phyloP scores from a whole-genome alignment of 2,797 vertebrate species.

The Molossus molossus region DNA sequence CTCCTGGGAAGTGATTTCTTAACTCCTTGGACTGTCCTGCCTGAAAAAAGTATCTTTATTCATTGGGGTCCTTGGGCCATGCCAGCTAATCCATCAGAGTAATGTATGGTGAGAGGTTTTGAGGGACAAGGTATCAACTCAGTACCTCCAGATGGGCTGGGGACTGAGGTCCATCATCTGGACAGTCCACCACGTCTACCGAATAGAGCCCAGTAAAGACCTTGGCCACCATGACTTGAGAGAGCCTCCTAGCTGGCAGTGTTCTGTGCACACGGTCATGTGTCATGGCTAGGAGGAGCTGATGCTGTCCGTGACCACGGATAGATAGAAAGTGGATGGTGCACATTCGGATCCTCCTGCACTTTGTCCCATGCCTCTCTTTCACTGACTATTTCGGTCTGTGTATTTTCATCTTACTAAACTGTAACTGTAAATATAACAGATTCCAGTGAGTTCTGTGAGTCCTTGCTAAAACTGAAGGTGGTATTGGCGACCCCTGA shows the following conservation, averaged over 20 bases:
- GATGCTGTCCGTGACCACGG: rapidly evolving
- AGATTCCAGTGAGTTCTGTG: slow-evolving; percentile 9
- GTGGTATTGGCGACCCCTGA: not conserved
- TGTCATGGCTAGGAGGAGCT: too few relatives aligned
- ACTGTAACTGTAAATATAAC: not conserved
- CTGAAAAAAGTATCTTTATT: not conserved
- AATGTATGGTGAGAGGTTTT: not conserved
- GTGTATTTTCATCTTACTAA: not conserved
- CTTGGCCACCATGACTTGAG: not conserved
- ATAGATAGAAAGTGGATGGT: not conserved
- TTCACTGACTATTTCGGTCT: not conserved
- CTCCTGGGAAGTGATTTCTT: not conserved
- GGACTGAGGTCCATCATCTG: not conserved
- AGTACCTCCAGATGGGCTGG: not conserved
- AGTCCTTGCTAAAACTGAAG: not conserved
- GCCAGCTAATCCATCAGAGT: not conserved
- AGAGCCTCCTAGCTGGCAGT: not conserved
- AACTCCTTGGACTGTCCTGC: not conserved
- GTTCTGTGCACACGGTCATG: too few relatives aligned
- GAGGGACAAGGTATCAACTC: not conserved
- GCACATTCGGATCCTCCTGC: not conserved
- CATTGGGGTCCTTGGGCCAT: not conserved
- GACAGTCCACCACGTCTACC: rapidly evolving
- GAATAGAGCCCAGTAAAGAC: not conserved
- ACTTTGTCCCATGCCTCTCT: not conserved